Evolutionary conservation across 1,140 invertebrate genomes (phyloP).

Genomic region (Thereuonema tuberculata): DNA sequence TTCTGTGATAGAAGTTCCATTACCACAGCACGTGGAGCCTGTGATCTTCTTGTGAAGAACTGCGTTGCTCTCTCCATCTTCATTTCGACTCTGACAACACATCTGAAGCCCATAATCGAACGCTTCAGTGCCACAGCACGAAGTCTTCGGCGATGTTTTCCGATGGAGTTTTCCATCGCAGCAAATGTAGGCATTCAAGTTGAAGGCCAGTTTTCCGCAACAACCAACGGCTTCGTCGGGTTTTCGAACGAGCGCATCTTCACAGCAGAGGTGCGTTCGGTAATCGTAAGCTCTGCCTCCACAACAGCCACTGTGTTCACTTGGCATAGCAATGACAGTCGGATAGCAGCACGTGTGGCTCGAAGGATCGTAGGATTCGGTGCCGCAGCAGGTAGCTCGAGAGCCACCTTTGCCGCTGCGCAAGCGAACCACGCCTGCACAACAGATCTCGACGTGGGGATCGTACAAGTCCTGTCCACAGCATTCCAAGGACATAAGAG

Average conservation of each 20-base stretch:
- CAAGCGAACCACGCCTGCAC: no score
- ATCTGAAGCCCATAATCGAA: background rate
- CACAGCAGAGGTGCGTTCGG: background rate
- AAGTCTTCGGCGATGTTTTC: background rate
- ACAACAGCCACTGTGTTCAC: background rate
- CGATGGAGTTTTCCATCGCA: background rate
- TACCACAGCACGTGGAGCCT: background rate
- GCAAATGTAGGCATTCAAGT: background rate
- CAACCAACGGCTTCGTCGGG: background rate
- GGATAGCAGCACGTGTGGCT: background rate
- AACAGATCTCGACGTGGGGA: slow-evolving; percentile 1
- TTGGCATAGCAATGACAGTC: background rate
- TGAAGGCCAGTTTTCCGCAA: background rate
- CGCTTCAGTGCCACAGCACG: background rate
- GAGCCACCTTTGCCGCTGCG: no score
- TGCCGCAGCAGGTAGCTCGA: background rate
- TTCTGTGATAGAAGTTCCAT: background rate
- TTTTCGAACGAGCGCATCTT: background rate
- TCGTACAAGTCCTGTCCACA: background rate
- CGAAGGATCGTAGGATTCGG: background rate
- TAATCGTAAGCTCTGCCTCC: background rate
- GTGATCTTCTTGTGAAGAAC: background rate
- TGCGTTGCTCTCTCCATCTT: background rate
- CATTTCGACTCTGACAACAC: background rate
- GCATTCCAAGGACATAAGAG: background rate